Percentiles rank a stretch among this genome's conserved stretches.
These are phyloP conservation scores for Chaenocephalus aceratus DNA, from an alignment of 2,113 vertebrate species.

Conservation along the genomic window DNA sequence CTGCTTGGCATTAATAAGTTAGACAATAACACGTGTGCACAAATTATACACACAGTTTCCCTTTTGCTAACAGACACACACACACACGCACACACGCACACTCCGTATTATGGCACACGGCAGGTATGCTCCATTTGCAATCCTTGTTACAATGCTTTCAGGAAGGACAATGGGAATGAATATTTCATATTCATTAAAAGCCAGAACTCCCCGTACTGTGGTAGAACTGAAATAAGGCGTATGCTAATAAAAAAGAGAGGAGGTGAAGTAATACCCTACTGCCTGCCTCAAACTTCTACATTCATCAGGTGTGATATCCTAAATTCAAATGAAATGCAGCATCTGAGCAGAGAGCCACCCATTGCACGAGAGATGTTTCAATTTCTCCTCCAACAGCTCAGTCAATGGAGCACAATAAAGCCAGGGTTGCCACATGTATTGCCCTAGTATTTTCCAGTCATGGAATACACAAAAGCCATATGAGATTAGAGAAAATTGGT, in stretches of 20 bases:
- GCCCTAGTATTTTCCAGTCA: constrained; percentile 16
- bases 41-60: not conserved
- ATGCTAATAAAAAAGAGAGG: not conserved
- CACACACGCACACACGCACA: not conserved
- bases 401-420: constrained; percentile 30
- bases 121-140: constrained; percentile 26
- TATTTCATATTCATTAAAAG: constrained; percentile 61
- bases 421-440: constrained; percentile 20
- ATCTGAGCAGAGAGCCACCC: constrained; percentile 3
- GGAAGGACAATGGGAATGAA: constrained; percentile 28
- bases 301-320: constrained; percentile 9
- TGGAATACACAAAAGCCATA: constrained; percentile 15
- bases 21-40: constrained; percentile 1
- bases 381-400: constrained; percentile 6
- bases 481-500: constrained; percentile 35
- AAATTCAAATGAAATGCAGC: too few relatives aligned
- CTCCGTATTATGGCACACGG: not conserved
- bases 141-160: constrained; percentile 17
- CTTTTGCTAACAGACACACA: not conserved
- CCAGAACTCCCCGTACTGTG: constrained; percentile 11
- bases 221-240: not conserved
- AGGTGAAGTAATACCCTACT: not conserved
- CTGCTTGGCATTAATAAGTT: constrained; percentile 32
- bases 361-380: not conserved
- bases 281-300: too few relatives aligned